These are phyloP conservation scores for Podargus strigoides DNA, from an alignment of 2,797 vertebrate species.

Conservation along the genomic window DNA sequence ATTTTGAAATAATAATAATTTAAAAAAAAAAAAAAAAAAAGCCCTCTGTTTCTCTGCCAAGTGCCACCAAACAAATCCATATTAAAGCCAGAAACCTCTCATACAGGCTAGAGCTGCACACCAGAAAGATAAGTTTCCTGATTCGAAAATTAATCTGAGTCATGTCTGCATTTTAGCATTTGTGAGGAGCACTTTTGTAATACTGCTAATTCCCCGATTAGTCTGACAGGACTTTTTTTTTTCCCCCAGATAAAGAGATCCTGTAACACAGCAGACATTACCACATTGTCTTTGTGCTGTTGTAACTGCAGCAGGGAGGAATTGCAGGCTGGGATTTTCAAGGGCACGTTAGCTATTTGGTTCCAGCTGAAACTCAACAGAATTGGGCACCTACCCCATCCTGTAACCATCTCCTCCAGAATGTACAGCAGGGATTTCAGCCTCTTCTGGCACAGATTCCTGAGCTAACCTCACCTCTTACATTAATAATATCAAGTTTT, in stretches of 20 bases:
- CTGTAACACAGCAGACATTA: constrained; percentile 61
- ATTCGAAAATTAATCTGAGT: constrained; percentile 66
- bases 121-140: constrained; percentile 54
- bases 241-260: constrained; percentile 45
- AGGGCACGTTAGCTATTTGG: neutral
- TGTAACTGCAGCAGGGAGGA: constrained; percentile 35
- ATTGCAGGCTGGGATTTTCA: constrained; percentile 32
- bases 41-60: constrained; percentile 9
- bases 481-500: constrained; percentile 37
- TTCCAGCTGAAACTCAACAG: constrained; percentile 35
- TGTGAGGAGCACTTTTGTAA: constrained; percentile 62
- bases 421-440: neutral
- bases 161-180: constrained; percentile 61
- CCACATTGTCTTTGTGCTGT: constrained; percentile 60
- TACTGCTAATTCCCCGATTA: constrained; percentile 57
- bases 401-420: neutral
- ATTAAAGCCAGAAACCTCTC: constrained; percentile 21
- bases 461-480: constrained; percentile 37
- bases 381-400: neutral
- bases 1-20: constrained; percentile 50
- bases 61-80: neutral
- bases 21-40: neutral
- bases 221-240: constrained; percentile 28
- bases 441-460: neutral
- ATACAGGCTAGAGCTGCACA: neutral